These are phyloP conservation scores for Tetragnatha versicolor DNA, from an alignment of 1,140 invertebrate species.

Conservation along the genomic window DNA sequence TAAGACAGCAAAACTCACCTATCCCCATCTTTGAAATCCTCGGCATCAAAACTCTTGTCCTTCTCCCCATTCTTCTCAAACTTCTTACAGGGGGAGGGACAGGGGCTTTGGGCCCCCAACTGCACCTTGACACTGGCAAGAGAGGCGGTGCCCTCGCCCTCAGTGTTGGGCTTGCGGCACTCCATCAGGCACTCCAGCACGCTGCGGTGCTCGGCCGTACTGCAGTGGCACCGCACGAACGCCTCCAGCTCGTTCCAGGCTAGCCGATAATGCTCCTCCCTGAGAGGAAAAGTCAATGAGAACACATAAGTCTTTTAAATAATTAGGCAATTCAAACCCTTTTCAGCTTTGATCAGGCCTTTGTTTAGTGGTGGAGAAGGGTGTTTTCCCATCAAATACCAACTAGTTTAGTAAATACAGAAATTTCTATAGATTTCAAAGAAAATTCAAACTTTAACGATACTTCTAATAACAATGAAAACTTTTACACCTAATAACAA, in stretches of 20 bases:
- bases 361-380: too few species aligned
- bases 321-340: too few species aligned
- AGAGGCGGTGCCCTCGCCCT: slow-evolving; percentile 25
- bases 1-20: slow-evolving; percentile 24
- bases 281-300: too few species aligned
- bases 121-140: slow-evolving; percentile 39
- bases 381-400: too few species aligned
- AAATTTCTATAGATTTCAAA: too few species aligned
- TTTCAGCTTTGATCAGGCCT: too few species aligned
- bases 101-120: slow-evolving; percentile 19
- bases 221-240: slow-evolving; percentile 78
- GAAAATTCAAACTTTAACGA: too few species aligned
- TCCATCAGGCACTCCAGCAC: slow-evolving; percentile 86
- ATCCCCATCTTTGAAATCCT: slow-evolving; percentile 20
- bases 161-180: slow-evolving; percentile 68
- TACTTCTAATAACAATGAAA: too few species aligned
- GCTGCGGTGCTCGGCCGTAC: slow-evolving; percentile 75
- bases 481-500: too few species aligned
- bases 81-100: background rate
- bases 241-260: slow-evolving; percentile 90
- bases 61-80: slow-evolving; percentile 6
- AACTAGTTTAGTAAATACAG: too few species aligned
- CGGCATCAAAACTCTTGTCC: background rate
- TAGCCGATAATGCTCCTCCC: slow-evolving; percentile 87
- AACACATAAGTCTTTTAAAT: too few species aligned